These are phyloP conservation scores for Lutjanus erythropterus DNA, from an alignment of 2,113 vertebrate genomes.

Conservation along the genomic window DNA sequence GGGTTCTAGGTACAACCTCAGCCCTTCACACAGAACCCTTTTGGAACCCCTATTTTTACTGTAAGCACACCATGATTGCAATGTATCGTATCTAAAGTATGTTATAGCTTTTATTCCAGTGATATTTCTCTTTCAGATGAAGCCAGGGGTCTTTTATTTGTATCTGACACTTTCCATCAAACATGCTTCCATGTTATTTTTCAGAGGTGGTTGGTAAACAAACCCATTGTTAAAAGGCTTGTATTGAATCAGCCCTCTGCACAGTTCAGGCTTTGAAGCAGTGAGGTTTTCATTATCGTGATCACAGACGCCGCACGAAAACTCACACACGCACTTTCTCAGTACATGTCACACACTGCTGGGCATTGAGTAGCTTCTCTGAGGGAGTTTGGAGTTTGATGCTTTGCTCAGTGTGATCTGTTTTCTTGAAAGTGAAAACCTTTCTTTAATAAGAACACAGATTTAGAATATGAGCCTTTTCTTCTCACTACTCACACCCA, in stretches of 20 bases:
- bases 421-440: background rate
- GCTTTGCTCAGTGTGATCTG: background rate
- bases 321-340: background rate
- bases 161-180: slow-evolving; percentile 29
- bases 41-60: no score
- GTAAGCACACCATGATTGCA: slow-evolving; percentile 9
- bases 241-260: slow-evolving; percentile 13
- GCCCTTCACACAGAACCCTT: no score
- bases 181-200: slow-evolving; percentile 24
- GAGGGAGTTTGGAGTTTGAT: background rate
- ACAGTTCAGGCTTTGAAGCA: slow-evolving; percentile 42
- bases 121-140: slow-evolving; percentile 19
- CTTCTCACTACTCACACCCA: background rate
- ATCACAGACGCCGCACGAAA: slow-evolving; percentile 22
- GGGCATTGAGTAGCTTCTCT: slow-evolving; percentile 1
- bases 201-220: slow-evolving; percentile 48
- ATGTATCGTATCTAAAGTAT: slow-evolving; percentile 9
- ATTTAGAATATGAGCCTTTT: background rate
- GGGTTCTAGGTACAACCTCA: no score
- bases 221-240: slow-evolving; percentile 36
- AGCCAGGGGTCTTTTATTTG: slow-evolving; percentile 30
- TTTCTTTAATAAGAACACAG: background rate
- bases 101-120: slow-evolving; percentile 20
- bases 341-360: background rate
- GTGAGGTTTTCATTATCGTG: slow-evolving; percentile 35